Evolutionary conservation across 2,797 vertebrate genomes (phyloP), one percentile per base, ranked within the genome.

Genomic region (Hephaestus fuliginosus): DNA sequence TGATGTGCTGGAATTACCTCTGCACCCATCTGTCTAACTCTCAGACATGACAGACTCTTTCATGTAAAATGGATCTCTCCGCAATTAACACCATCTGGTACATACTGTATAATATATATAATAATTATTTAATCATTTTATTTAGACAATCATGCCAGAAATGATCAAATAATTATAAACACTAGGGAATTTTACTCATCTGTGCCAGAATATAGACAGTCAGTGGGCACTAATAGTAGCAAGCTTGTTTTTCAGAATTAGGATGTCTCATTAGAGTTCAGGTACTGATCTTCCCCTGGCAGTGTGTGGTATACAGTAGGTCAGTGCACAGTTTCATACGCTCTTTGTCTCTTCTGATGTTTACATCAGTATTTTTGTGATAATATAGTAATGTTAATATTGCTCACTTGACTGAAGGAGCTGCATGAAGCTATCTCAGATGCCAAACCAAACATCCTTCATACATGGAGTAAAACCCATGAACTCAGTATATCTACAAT

Each of bases 1-100:
- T 70, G 78, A 83, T 76, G 79, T 63, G n/a, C 44, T 63, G 36
- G 55, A 57, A 70, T 82, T 74, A 71, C 55, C 63, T 55, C 55
- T 39, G 14, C 58, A 36, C 12, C 11, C 15, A 5, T 58, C 11
- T 11, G 17, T 56, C 18, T n/a, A 3, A 30, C 53, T 65, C 39
- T 49, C 9, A 39, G 28, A 36, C 25, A 74, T 14, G 25, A 18
- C 48, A 44, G 2, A 12, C 2, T 28, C 13, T 13, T n/a, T 41
- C 51, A 30, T 55, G 33, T 61, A 22, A 13, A 46, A 36, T 14
- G 7, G 10, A 9, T 75, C 20, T 36, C 33, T 25, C 39, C 18
- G 44, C 30, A 7, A 44, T 33, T 11, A 44, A 36, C 28, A 60
- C 13, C 41, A 36, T 60, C 44, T 22, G 39, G 3, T 43, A 51